Conservation (phyloP, 1,140 invertebrate species). For the Trypoxylus dichotomus region DNA sequence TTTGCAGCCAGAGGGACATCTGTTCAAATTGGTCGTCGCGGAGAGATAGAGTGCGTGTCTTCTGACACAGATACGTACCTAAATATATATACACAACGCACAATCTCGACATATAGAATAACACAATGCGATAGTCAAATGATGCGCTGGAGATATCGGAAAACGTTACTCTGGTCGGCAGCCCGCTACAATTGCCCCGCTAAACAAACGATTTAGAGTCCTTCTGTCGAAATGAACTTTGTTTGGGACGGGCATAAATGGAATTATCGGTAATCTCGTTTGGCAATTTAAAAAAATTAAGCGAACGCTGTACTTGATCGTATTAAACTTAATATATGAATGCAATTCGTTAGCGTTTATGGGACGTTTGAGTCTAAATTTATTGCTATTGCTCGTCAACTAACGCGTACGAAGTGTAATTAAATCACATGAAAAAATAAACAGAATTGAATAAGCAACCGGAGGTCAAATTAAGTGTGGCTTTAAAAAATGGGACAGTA, state of each 20-base stretch:
- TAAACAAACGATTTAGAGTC: constrained; percentile 1
- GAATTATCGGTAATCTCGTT: constrained; percentile 19
- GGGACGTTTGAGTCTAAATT: not conserved
- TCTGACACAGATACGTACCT: constrained; percentile 19
- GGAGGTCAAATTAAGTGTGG: no score
- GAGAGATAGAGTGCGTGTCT: not conserved
- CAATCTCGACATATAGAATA: constrained; percentile 3
- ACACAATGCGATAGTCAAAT: not conserved
- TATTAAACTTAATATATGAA: constrained; percentile 8
- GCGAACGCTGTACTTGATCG: not conserved
- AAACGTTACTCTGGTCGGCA: not conserved
- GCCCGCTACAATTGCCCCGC: not conserved
- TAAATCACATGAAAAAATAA: not conserved
- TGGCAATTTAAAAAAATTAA: constrained; percentile 14
- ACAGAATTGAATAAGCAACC: not conserved
- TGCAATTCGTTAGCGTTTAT: constrained; percentile 8
- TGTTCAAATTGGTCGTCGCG: not conserved
- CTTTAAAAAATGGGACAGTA: no score
- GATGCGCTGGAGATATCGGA: not conserved
- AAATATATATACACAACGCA: not conserved
- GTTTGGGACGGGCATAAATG: constrained; percentile 5
- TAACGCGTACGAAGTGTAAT: no score
- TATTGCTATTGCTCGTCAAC: not conserved
- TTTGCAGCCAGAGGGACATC: not conserved
- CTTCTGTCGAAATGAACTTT: constrained; percentile 7